Conservation (phyloP, 2,113 vertebrate species). For the Onychorhynchus coronatus region DNA sequence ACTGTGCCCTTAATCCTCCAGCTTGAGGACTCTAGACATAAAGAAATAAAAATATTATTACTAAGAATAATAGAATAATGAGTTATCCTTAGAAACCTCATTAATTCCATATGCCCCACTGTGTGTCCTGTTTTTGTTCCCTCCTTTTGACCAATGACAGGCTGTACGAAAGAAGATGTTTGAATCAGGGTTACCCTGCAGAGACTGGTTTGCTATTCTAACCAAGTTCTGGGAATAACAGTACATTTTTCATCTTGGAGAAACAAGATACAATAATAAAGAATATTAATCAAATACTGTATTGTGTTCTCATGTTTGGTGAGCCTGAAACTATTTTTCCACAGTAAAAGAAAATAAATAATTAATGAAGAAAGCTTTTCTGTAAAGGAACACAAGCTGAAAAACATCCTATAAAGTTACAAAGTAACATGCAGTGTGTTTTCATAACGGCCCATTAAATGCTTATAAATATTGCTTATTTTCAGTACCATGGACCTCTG, state of each 20-base stretch:
- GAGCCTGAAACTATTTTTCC: conserved; percentile 24
- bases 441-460: background rate
- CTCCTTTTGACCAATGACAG: background rate
- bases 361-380: background rate
- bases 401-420: conserved; percentile 44
- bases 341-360: conserved; percentile 26
- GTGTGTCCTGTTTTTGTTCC: conserved; percentile 19
- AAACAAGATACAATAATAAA: conserved; percentile 55
- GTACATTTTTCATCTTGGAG: conserved; percentile 30
- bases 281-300: conserved; percentile 39
- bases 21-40: background rate
- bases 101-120: conserved; percentile 12
- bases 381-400: background rate
- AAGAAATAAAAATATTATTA: conserved; percentile 51
- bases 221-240: conserved; percentile 36
- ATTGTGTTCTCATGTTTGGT: conserved; percentile 20
- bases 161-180: conserved; percentile 28
- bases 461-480: conserved; percentile 29
- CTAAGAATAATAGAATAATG: conserved; percentile 24
- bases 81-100: background rate
- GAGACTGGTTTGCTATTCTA: conserved; percentile 47
- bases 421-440: conserved; percentile 4
- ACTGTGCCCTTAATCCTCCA: background rate
- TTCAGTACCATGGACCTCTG: conserved; percentile 66
- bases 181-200: conserved; percentile 15